Percentiles rank a stretch among this genome's conserved stretches.
phyloP scores from a whole-genome alignment of 1,140 invertebrate species.

The Periplaneta americana region DNA sequence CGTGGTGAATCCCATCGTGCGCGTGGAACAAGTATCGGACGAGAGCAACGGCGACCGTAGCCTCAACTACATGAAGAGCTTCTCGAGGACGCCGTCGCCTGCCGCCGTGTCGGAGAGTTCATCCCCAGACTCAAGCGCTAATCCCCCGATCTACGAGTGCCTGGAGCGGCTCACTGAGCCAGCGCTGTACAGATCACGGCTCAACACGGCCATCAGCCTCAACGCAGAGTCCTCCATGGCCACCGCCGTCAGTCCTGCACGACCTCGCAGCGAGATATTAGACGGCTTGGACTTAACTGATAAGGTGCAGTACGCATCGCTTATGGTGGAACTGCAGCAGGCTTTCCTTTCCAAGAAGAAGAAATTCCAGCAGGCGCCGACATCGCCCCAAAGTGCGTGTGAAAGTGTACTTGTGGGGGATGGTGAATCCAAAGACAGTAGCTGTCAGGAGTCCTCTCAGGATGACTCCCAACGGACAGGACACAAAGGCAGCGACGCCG shows the following conservation, averaged over 20 bases:
- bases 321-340: constrained; percentile 40
- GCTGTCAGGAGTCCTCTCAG: constrained; percentile 21
- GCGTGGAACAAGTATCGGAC: constrained; percentile 16
- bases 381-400: constrained; percentile 26
- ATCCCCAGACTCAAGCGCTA: constrained; percentile 27
- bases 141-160: constrained; percentile 39
- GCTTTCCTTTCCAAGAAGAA: constrained; percentile 19
- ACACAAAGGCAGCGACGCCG: constrained; percentile 36
- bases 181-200: constrained; percentile 33
- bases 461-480: constrained; percentile 23
- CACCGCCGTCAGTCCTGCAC: constrained; percentile 21
- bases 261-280: constrained; percentile 27
- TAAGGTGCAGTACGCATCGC: constrained; percentile 37
- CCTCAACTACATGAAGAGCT: constrained; percentile 41
- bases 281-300: constrained; percentile 7
- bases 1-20: constrained; percentile 17
- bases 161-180: constrained; percentile 39
- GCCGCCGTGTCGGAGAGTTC: constrained; percentile 36
- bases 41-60: constrained; percentile 7
- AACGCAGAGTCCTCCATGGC: neutral
- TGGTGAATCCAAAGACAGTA: constrained; percentile 27
- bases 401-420: constrained; percentile 17
- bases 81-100: constrained; percentile 39
- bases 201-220: constrained; percentile 32
- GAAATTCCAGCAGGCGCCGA: neutral